phyloP scores from a whole-genome alignment of 2,113 vertebrate genomes.

The Gopherus flavomarginatus region DNA sequence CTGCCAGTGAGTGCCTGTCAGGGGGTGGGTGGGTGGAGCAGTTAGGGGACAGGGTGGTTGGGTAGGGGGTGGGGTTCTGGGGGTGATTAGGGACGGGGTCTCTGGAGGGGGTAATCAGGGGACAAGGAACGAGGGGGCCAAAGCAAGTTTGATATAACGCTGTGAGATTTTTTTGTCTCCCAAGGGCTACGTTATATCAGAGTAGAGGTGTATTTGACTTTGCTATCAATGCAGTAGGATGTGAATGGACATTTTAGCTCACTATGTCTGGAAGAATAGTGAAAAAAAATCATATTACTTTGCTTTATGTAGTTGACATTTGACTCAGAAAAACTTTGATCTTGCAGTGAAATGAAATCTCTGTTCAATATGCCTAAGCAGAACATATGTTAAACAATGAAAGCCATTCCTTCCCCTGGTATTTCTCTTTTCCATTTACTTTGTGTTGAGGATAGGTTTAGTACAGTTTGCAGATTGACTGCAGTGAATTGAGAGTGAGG shows the following conservation, averaged over 20 bases:
- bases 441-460: not conserved
- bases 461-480: not conserved
- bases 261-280: fast-evolving
- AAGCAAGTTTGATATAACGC: too few species aligned
- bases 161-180: too few species aligned
- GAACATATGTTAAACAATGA: not conserved
- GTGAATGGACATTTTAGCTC: not conserved
- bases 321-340: not conserved
- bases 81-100: too few species aligned
- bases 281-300: not conserved
- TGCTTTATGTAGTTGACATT: not conserved
- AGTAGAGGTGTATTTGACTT: not conserved
- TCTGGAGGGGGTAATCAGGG: too few species aligned
- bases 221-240: not conserved
- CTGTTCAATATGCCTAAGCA: not conserved
- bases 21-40: too few species aligned
- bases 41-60: too few species aligned
- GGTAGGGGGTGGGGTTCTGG: too few species aligned
- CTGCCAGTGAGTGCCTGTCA: too few species aligned
- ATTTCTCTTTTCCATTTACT: not conserved
- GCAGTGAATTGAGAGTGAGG: not conserved
- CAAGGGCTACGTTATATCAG: too few species aligned
- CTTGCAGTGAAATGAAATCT: not conserved
- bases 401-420: not conserved
- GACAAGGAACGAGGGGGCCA: too few species aligned